Evolutionary conservation across 1,140 invertebrate genomes (phyloP).

Genomic region (Hyles euphorbiae): DNA sequence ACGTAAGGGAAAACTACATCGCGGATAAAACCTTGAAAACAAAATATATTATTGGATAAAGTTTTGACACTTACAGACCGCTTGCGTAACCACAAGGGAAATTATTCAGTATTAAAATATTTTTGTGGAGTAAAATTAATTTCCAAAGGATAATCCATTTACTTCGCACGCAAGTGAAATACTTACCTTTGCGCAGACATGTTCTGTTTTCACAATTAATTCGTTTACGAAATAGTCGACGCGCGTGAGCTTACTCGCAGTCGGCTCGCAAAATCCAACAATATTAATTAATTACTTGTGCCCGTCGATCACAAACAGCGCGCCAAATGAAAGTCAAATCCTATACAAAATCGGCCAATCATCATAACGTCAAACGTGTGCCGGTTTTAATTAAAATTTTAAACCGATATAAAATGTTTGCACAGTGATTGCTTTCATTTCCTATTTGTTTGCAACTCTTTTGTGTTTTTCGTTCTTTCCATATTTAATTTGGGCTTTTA

Average conservation of each 20-base stretch:
- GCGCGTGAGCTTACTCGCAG: background rate
- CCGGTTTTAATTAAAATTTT: constrained; percentile 33
- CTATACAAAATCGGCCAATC: constrained; percentile 17
- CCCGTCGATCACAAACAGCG: constrained; percentile 4
- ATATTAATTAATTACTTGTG: constrained; percentile 5
- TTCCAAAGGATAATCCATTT: constrained; percentile 15
- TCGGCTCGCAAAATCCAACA: background rate
- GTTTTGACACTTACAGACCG: constrained; percentile 12
- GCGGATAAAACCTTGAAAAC: too few relatives aligned
- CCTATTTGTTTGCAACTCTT: constrained; percentile 13
- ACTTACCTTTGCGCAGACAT: too few relatives aligned
- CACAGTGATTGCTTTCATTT: constrained; percentile 22
- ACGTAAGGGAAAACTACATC: constrained; percentile 3
- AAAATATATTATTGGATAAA: constrained; percentile 8
- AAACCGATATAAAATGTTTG: constrained; percentile 32
- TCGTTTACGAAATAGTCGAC: background rate
- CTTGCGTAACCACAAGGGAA: constrained; percentile 9
- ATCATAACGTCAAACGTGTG: constrained; percentile 19
- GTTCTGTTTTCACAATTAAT: too few relatives aligned
- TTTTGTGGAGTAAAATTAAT: constrained; percentile 17
- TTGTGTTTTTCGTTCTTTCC: constrained; percentile 17
- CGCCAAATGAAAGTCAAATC: constrained; percentile 23
- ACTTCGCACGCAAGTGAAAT: background rate
- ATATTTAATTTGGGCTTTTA: background rate
- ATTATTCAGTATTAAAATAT: constrained; percentile 17